phyloP scores from a whole-genome alignment of 2,113 vertebrate species.

The Thryonomys swinderianus region DNA sequence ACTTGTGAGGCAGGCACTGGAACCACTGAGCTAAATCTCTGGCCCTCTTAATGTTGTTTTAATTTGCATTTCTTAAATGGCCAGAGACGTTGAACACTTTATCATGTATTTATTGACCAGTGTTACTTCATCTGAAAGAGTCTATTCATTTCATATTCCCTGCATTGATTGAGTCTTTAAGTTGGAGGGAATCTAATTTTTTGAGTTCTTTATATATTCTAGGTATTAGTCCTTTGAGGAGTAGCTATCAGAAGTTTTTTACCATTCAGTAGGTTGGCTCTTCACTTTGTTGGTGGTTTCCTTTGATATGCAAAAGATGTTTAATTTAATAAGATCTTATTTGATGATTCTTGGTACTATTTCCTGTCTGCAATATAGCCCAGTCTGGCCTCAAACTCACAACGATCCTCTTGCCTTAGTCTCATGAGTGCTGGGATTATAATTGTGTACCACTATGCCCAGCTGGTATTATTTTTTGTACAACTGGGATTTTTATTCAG shows the following conservation, averaged over 20 bases:
- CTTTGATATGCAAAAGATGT: not conserved
- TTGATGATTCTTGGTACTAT: not conserved
- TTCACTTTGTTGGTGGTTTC: not conserved
- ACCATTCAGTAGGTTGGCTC: not conserved
- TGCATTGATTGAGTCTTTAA: not conserved
- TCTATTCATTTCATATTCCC: not conserved
- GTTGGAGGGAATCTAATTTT: not conserved
- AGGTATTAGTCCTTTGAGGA: not conserved
- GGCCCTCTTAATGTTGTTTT: not conserved
- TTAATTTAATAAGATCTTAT: not conserved
- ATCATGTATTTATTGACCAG: not conserved
- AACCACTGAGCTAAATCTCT: too few relatives aligned
- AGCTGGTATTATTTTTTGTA: not conserved
- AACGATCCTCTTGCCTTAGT: not conserved
- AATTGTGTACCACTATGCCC: not conserved
- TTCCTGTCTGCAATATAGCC: not conserved
- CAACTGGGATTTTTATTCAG: not conserved
- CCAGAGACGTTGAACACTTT: not conserved
- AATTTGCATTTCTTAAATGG: not conserved
- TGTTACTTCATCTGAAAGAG: not conserved
- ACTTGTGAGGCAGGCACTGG: too few relatives aligned
- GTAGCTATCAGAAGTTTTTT: not conserved
- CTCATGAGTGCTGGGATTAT: not conserved
- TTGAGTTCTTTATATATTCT: not conserved
- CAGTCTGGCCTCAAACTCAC: not conserved